Conservation (phyloP, 2,888 invertebrate genomes). For the Lycia hirtaria region DNA sequence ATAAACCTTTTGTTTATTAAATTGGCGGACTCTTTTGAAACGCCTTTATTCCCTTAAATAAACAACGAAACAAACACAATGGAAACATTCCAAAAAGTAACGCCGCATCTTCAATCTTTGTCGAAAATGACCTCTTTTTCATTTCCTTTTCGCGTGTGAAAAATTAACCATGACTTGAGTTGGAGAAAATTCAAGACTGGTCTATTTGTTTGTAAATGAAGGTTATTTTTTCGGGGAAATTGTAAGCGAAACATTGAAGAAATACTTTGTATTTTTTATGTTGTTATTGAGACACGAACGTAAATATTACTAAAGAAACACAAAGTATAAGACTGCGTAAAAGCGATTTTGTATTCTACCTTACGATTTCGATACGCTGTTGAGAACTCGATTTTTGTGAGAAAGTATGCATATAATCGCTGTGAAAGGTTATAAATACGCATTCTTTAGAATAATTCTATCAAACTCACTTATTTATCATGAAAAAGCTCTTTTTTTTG, state of each 20-base stretch:
- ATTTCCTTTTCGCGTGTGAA: constrained; percentile 36
- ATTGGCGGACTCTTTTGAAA: constrained; percentile 20
- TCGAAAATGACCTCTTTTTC: constrained; percentile 38
- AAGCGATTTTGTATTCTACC: too few species aligned
- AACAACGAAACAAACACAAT: constrained; percentile 36
- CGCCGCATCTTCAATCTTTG: constrained; percentile 37
- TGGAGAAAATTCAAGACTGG: background rate
- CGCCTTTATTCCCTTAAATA: constrained; percentile 27
- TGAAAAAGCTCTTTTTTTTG: too few species aligned
- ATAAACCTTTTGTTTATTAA: constrained; percentile 23
- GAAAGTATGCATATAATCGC: too few species aligned
- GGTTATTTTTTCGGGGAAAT: constrained; percentile 9
- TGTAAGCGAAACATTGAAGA: constrained; percentile 1
- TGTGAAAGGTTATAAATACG: too few species aligned
- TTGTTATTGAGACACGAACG: too few species aligned
- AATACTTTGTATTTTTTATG: background rate
- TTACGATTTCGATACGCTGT: too few species aligned
- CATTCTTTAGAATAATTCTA: too few species aligned
- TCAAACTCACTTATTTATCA: too few species aligned
- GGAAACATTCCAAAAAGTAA: constrained; percentile 29
- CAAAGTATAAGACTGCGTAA: too few species aligned
- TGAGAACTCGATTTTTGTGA: too few species aligned
- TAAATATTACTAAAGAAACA: too few species aligned
- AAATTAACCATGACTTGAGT: constrained; percentile 33
- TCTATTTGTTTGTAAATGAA: constrained; percentile 4